These are phyloP conservation scores for Hirtodrosophila confusa DNA, from an alignment of 2,888 invertebrate genomes.

Conservation along the genomic window DNA sequence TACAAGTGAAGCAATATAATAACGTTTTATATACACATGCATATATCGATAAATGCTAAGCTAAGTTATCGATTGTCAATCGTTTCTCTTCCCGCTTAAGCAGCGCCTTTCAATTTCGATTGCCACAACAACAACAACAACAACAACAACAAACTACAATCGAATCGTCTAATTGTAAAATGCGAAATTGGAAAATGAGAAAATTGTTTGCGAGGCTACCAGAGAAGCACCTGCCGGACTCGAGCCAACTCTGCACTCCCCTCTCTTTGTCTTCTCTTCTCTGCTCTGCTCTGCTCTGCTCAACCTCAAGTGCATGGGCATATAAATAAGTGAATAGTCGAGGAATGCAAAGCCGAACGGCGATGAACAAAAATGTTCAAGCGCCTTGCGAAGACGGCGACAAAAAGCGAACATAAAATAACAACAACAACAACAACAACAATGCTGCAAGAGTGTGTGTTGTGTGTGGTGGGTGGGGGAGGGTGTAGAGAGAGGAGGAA, in stretches of 20 bases:
- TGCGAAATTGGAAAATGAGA: slow-evolving; percentile 53
- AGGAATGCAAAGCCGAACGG: slow-evolving; percentile 53
- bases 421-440: slow-evolving; percentile 28
- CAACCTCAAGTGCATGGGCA: slow-evolving; percentile 42
- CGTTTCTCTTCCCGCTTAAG: too few species aligned
- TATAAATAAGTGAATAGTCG: slow-evolving; percentile 68
- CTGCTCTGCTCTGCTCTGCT: neutral
- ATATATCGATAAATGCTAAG: neutral
- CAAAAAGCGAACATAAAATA: slow-evolving; percentile 4
- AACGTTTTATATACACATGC: too few species aligned
- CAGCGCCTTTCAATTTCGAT: slow-evolving; percentile 17
- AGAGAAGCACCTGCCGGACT: slow-evolving; percentile 32
- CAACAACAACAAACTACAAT: slow-evolving; percentile 28
- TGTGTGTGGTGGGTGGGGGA: neutral
- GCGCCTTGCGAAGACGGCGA: slow-evolving; percentile 16
- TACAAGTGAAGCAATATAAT: too few species aligned
- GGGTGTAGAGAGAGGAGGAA: slow-evolving; percentile 16
- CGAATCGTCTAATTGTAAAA: slow-evolving; percentile 65
- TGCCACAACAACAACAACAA: slow-evolving; percentile 18
- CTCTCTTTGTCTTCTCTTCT: neutral
- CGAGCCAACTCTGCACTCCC: neutral
- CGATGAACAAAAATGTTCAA: slow-evolving; percentile 28
- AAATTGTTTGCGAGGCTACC: slow-evolving; percentile 42
- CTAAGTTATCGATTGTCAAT: too few species aligned
- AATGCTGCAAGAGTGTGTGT: neutral